These are phyloP conservation scores for Poliocrania exsul DNA, from an alignment of 2,797 vertebrate genomes.

Conservation along the genomic window DNA sequence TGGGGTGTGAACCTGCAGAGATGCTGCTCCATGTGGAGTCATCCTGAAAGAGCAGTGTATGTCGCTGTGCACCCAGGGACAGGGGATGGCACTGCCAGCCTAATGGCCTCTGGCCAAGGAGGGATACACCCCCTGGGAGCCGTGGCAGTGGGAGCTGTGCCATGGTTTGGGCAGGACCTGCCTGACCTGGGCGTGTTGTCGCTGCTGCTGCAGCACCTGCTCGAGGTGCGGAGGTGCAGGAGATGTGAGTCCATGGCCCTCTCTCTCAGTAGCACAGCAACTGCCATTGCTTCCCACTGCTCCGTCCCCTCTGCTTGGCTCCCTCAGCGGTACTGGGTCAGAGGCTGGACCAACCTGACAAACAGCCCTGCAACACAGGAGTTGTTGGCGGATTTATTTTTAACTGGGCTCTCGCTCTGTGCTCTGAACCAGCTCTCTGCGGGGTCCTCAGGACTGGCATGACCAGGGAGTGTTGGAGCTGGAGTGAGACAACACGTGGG, in stretches of 20 bases:
- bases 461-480: background rate
- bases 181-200: fast-evolving
- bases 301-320: background rate
- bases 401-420: background rate
- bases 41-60: background rate
- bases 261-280: constrained; percentile 37
- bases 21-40: background rate
- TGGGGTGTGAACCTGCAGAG: background rate
- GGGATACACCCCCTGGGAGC: background rate
- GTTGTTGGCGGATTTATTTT: constrained; percentile 22
- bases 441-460: background rate
- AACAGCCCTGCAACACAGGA: constrained; percentile 4
- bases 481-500: background rate
- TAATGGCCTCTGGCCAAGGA: background rate
- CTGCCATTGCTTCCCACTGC: background rate
- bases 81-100: background rate
- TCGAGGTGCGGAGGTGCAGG: background rate
- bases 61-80: background rate
- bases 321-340: background rate
- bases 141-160: background rate
- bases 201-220: background rate
- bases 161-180: background rate
- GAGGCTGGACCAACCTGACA: background rate
- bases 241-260: background rate
- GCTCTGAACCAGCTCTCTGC: background rate